Conservation (phyloP, 30 jellyfish, hydroid and myxozoan genomes). For the Aurelia coerulea region DNA sequence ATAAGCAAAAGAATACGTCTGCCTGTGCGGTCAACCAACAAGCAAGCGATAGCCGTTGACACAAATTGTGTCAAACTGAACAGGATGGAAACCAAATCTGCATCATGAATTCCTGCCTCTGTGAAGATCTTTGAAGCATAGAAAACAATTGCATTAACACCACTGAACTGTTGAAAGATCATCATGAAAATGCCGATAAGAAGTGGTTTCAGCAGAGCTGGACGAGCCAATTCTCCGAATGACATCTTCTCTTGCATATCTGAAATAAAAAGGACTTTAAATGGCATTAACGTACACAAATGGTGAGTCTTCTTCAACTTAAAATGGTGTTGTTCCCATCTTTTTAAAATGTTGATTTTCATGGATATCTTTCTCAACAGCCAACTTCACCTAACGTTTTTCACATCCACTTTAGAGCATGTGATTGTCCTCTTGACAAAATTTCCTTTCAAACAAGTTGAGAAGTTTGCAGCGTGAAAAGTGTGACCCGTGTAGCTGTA, state of each 20-base stretch:
- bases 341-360: too few relatives aligned
- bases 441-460: too few relatives aligned
- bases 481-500: too few relatives aligned
- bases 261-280: neutral
- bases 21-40: constrained; percentile 93
- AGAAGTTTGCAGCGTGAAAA: too few relatives aligned
- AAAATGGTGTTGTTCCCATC: too few relatives aligned
- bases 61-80: constrained; percentile 87
- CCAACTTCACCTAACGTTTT: too few relatives aligned
- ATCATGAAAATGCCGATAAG: constrained; percentile 83
- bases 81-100: constrained; percentile 60
- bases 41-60: constrained; percentile 89
- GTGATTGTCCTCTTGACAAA: too few relatives aligned
- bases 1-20: constrained; percentile 82
- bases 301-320: too few relatives aligned
- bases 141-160: constrained; percentile 91
- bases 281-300: too few relatives aligned
- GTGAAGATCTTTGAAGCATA: constrained; percentile 72
- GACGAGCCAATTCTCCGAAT: constrained; percentile 65
- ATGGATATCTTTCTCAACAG: too few relatives aligned
- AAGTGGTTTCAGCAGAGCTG: constrained; percentile 82
- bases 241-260: constrained; percentile 93
- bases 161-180: constrained; percentile 97
- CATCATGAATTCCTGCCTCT: constrained; percentile 82
- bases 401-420: too few relatives aligned